phyloP scores from a whole-genome alignment of 64 coral and sea anemone species.

The Hydrozoanthus tunicans region DNA sequence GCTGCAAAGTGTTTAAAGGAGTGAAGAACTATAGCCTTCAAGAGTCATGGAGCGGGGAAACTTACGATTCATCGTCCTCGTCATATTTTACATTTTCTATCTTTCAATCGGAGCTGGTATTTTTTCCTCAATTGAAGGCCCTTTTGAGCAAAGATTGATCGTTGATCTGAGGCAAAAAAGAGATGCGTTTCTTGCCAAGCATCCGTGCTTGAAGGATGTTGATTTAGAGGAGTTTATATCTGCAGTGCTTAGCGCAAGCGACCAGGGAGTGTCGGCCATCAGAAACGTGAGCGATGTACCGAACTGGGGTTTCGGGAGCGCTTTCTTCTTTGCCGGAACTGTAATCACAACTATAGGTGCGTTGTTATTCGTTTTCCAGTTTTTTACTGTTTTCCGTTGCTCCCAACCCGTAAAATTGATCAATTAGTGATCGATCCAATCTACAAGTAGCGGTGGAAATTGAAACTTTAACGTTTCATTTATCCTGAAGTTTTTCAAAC shows the following conservation, averaged over 20 bases:
- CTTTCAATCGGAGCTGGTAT: constrained; percentile 85
- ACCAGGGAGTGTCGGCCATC: constrained; percentile 78
- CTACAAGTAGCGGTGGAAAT: not conserved
- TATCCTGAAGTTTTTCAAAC: not conserved
- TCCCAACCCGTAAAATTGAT: not conserved
- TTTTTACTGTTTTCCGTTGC: not conserved
- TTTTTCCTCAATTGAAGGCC: constrained; percentile 92
- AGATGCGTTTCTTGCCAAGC: constrained; percentile 73
- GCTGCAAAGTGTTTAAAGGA: not conserved
- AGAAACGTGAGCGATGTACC: constrained; percentile 60
- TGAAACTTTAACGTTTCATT: not conserved
- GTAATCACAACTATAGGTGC: constrained; percentile 89
- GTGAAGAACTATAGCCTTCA: not conserved
- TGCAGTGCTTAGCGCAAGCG: constrained; percentile 63
- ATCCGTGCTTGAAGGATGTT: constrained; percentile 74
- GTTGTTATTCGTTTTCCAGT: not conserved
- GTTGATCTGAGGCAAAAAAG: constrained; percentile 63
- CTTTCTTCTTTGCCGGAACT: constrained; percentile 92
- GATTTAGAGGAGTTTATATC: constrained; percentile 77
- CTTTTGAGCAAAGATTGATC: constrained; percentile 80
- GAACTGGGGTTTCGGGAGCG: constrained; percentile 88
- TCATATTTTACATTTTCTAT: constrained; percentile 92
- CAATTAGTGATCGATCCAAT: not conserved
- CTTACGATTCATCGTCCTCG: constrained; percentile 64
- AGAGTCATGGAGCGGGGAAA: constrained; percentile 78